Evolutionary conservation across 1,140 invertebrate species (phyloP).

Genomic region (Hycleus cichorii): DNA sequence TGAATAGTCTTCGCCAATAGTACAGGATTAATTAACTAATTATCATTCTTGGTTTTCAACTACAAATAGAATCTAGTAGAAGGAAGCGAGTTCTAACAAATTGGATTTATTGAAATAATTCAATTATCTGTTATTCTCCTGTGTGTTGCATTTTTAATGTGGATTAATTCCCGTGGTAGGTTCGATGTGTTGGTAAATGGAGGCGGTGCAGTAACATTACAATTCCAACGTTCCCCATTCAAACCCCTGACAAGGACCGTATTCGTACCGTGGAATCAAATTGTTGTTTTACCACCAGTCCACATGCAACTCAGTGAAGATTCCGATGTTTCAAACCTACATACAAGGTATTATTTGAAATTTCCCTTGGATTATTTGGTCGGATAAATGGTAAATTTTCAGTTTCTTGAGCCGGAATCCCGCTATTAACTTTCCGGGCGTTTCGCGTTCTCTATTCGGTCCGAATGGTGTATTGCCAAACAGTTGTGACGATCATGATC

Average conservation of each 20-base stretch:
- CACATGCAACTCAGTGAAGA: conserved; percentile 78
- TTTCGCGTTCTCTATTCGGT: conserved; percentile 48
- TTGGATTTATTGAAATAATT: conserved; percentile 16
- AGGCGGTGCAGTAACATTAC: conserved; percentile 93
- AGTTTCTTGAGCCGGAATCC: conserved; percentile 39
- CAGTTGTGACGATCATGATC: conserved; percentile 79
- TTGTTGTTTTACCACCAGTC: conserved; percentile 81
- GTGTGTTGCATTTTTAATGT: conserved; percentile 15
- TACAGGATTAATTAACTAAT: conserved; percentile 6
- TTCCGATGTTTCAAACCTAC: conserved; percentile 47
- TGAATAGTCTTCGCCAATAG: background rate
- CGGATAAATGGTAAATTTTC: background rate
- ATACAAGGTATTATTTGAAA: conserved; percentile 45
- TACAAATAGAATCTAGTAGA: background rate
- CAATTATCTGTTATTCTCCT: conserved; percentile 8
- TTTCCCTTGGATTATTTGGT: background rate
- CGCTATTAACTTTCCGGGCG: conserved; percentile 52
- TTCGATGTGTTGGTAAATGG: conserved; percentile 98
- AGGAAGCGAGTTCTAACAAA: background rate
- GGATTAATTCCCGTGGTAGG: conserved; percentile 48
- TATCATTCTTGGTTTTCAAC: conserved; percentile 2
- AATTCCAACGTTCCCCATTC: conserved; percentile 92
- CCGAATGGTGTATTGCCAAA: conserved; percentile 45
- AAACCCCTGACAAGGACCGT: conserved; percentile 77
- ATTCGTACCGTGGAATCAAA: conserved; percentile 93